phyloP scores from a whole-genome alignment of 2,888 invertebrate genomes.

The Sisyra nigra region DNA sequence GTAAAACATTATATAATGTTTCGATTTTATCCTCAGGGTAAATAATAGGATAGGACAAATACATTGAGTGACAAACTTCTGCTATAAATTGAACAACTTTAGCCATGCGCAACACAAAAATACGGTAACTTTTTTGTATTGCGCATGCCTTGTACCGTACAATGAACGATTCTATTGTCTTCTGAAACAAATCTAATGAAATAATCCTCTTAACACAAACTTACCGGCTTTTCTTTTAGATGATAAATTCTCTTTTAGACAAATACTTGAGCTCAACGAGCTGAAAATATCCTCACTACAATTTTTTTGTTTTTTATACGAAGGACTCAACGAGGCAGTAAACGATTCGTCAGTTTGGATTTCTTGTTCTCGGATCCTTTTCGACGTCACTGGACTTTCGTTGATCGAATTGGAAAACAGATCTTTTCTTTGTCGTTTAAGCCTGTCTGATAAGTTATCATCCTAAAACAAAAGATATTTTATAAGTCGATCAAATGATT shows the following conservation, averaged over 20 bases:
- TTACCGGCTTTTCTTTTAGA: slow-evolving; percentile 8
- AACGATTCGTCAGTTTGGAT: neutral
- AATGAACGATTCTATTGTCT: too few relatives aligned
- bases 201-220: neutral
- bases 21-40: too few relatives aligned
- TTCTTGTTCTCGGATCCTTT: slow-evolving; percentile 3
- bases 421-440: slow-evolving; percentile 10
- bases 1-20: too few relatives aligned
- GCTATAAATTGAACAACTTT: too few relatives aligned
- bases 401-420: neutral
- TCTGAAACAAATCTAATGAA: too few relatives aligned
- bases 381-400: neutral
- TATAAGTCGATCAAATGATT: too few relatives aligned
- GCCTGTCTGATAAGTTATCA: slow-evolving; percentile 6
- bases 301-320: slow-evolving; percentile 1
- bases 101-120: too few relatives aligned
- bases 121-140: too few relatives aligned
- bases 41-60: too few relatives aligned
- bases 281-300: slow-evolving; percentile 1
- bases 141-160: too few relatives aligned
- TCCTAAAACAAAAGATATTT: neutral
- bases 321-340: neutral
- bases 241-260: neutral
- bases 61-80: too few relatives aligned
- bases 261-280: slow-evolving; percentile 2